phyloP scores from a whole-genome alignment of 2,888 invertebrate species.

The Ectemnius lituratus region DNA sequence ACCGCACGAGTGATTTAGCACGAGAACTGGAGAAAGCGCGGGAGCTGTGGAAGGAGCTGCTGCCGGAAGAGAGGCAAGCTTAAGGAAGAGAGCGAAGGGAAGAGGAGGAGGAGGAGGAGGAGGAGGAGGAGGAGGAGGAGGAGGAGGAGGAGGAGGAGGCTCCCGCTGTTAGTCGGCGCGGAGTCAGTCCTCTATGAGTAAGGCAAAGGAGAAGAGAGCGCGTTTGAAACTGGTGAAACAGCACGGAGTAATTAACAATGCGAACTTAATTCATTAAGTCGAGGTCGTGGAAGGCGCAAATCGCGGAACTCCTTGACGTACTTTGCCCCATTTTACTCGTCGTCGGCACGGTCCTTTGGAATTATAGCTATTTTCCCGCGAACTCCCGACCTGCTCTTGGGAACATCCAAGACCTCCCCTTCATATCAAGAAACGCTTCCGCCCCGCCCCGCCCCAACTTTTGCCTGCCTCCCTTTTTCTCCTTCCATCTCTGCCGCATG shows the following conservation, averaged over 20 bases:
- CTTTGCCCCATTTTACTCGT: constrained; percentile 10
- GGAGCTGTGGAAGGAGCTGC: not conserved
- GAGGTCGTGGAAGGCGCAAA: constrained; percentile 51
- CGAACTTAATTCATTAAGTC: constrained; percentile 73
- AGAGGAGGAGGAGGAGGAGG: too few relatives aligned
- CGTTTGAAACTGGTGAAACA: constrained; percentile 58
- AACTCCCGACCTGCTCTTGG: too few relatives aligned
- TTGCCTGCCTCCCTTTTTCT: too few relatives aligned
- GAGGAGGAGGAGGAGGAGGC: not conserved
- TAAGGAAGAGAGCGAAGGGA: not conserved
- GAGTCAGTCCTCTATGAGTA: not conserved
- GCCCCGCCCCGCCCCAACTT: too few relatives aligned
- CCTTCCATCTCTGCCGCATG: too few relatives aligned
- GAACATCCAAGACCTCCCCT: too few relatives aligned
- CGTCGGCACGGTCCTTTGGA: too few relatives aligned
- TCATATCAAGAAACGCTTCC: too few relatives aligned
- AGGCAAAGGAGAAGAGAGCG: constrained; percentile 45
- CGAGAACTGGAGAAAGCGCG: constrained; percentile 10
- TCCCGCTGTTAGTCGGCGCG: not conserved
- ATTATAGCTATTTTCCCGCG: too few relatives aligned
- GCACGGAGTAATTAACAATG: constrained; percentile 68
- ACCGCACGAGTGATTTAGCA: constrained; percentile 32
- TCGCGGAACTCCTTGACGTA: constrained; percentile 66
- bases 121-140: not conserved
- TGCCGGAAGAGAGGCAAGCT: not conserved